Base-by-base conservation (phyloP, 2,888 invertebrate genomes). In the Eristalis intricaria region DNA sequence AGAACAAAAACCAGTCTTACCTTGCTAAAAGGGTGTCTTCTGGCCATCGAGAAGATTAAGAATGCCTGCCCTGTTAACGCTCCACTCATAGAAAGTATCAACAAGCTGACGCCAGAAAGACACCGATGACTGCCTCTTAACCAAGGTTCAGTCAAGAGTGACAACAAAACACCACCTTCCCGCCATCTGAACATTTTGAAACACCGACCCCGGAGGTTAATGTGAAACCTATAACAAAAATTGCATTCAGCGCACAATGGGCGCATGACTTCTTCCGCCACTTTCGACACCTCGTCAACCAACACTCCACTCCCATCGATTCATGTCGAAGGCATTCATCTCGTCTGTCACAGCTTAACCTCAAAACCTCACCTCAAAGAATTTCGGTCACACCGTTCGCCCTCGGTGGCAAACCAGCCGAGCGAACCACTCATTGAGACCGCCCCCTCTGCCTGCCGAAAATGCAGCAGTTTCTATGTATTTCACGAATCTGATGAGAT, bases 401-500 rank as follows among this genome's bases (percentile, higher is more conserved):
- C 73, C 74, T 84, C 73, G 75, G 71, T 75, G 50, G 32, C 68
- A 29, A 74, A 61, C 50, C 74, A 82, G 65, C 58, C 61, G 29
- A 61, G 60, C 74, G 58, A 74, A 29, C 68, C 43, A n/a, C 35
- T n/a, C 61, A 4, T 63, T 73, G 5, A 32, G 4, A 8, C 32
- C 8, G 32, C 32, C 32, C 32, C 32, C 23, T 29, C 32, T 1
- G 26, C 65, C 23, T 29, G 35, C 23, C 63, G 32, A 43, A 76
- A 78, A 58, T 78, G 78, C 66, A 70, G 75, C 19, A 70, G 19
- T 78, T 75, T 86, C 75, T 71, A 77, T 26, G n/a, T n/a, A n/a
- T 22, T 69, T 81, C 38, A 61, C 26, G 69, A 74, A 80, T 64
- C 13, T 87, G 83, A 79, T 87, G 74, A 87, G 26, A 65, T 76